A percentile compares a stretch with the other conserved stretches of the same genome.
Conservation (phyloP, 23 tunicate species). For the Styela clava region DNA sequence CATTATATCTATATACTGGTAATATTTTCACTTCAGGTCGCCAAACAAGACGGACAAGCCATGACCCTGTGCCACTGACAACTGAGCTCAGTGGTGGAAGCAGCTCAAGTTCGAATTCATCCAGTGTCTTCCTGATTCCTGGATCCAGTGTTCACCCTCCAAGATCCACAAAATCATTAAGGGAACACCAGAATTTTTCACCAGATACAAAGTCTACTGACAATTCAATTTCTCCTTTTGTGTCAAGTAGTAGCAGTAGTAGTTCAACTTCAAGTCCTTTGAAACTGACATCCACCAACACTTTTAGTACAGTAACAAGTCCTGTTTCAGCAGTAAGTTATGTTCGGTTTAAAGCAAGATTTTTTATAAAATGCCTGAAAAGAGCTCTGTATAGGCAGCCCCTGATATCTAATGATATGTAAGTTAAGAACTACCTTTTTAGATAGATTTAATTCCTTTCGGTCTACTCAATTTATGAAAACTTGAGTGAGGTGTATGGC, state of each 20-base stretch:
- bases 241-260: background rate
- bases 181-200: background rate
- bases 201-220: background rate
- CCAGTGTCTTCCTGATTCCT: background rate
- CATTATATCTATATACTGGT: too few species aligned
- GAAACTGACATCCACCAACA: background rate
- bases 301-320: background rate
- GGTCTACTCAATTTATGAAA: too few species aligned
- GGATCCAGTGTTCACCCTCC: background rate
- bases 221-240: too few species aligned
- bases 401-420: too few species aligned
- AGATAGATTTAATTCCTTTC: too few species aligned
- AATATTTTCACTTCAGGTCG: too few species aligned
- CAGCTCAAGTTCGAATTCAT: background rate
- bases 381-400: too few species aligned
- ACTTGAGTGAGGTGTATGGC: too few species aligned
- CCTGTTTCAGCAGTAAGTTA: background rate
- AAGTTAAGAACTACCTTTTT: too few species aligned
- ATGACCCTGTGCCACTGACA: background rate
- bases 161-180: background rate
- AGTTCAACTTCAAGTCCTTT: background rate
- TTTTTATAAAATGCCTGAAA: too few species aligned
- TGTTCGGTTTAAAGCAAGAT: too few species aligned
- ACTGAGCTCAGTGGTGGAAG: background rate
- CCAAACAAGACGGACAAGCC: background rate